Percentiles rank a stretch among this genome's conserved stretches.
These are phyloP conservation scores for Calycopis cecrops DNA, from an alignment of 1,140 invertebrate species.

Conservation along the genomic window DNA sequence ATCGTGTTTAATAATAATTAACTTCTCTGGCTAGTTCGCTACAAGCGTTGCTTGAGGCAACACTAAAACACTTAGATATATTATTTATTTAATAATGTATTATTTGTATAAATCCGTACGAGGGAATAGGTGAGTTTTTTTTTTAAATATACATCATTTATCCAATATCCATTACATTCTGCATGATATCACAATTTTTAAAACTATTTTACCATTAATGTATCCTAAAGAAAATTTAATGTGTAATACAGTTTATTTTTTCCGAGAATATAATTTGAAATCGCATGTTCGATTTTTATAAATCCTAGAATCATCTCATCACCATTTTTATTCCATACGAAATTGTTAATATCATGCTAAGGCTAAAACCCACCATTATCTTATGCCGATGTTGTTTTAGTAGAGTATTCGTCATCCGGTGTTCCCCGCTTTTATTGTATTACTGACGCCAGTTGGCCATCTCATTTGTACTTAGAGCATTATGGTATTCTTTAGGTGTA, in stretches of 20 bases:
- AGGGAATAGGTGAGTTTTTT: constrained; percentile 5
- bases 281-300: constrained; percentile 5
- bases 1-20: constrained; percentile 6
- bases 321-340: neutral
- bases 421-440: constrained; percentile 1
- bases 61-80: neutral
- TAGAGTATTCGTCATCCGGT: constrained; percentile 7
- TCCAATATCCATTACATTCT: neutral
- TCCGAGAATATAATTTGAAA: neutral
- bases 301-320: constrained; percentile 7
- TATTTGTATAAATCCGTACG: neutral
- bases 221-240: neutral
- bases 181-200: constrained; percentile 3
- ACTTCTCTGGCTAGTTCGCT: constrained; percentile 9
- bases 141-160: constrained; percentile 1
- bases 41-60: neutral
- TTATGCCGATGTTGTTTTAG: constrained; percentile 1
- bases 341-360: constrained; percentile 10
- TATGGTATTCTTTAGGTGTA: no score
- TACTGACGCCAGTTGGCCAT: neutral
- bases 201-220: constrained; percentile 8
- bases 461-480: no score
- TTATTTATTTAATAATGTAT: constrained; percentile 3
- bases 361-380: constrained; percentile 5
- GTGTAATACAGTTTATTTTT: neutral